Evolutionary conservation across 1,140 invertebrate species (phyloP).

Genomic region (Macrocentrus cingulum): DNA sequence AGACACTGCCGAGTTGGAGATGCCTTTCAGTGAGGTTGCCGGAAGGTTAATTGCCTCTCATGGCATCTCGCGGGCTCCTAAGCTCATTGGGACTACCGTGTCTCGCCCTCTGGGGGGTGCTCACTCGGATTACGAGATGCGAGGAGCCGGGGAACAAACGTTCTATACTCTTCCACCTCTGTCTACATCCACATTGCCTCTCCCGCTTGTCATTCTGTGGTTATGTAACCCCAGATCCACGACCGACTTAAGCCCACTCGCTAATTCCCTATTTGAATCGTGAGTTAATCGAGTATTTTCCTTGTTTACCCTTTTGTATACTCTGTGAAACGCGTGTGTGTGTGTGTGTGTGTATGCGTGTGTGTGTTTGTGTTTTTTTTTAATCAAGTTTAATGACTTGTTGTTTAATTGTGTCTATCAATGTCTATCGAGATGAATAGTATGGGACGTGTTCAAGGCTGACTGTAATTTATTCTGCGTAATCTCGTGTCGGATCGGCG

Average conservation of each 20-base stretch:
- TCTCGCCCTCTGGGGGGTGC: slow-evolving; percentile 30
- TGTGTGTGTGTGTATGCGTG: too few relatives aligned
- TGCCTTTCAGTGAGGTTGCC: slow-evolving; percentile 34
- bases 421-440: too few relatives aligned
- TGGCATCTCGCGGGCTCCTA: slow-evolving; percentile 43
- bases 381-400: too few relatives aligned
- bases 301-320: slow-evolving; percentile 1
- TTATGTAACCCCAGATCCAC: slow-evolving; percentile 36
- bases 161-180: not conserved
- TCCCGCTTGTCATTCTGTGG: slow-evolving; percentile 16
- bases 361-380: too few relatives aligned
- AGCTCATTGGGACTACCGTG: slow-evolving; percentile 34
- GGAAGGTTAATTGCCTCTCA: slow-evolving; percentile 57
- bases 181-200: not conserved
- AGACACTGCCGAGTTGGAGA: slow-evolving; percentile 2
- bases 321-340: too few relatives aligned
- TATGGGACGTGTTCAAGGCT: not conserved
- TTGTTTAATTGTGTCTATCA: too few relatives aligned
- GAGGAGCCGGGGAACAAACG: not conserved
- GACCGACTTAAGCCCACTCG: not conserved
- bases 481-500: slow-evolving; percentile 34
- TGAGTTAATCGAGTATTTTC: not conserved
- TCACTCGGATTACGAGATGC: slow-evolving; percentile 29
- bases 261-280: slow-evolving; percentile 7
- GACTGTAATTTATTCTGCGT: not conserved